Evolutionary conservation across 2,888 invertebrate genomes (phyloP).

Genomic region (Schrankia costaestrigalis): DNA sequence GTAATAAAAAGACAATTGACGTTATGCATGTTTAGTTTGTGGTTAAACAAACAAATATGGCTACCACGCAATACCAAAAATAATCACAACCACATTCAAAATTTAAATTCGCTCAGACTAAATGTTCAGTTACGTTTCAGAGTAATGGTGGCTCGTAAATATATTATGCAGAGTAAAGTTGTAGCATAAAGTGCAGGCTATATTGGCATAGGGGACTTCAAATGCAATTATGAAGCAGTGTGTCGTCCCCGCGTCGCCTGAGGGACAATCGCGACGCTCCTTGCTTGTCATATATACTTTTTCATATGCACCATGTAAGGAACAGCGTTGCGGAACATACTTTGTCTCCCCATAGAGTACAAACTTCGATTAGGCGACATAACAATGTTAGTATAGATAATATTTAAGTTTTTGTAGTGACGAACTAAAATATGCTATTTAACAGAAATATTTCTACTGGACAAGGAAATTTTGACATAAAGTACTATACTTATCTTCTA

Average conservation of each 20-base stretch:
- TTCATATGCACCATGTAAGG: slow-evolving; percentile 15
- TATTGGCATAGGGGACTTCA: slow-evolving; percentile 60
- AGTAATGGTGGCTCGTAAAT: slow-evolving; percentile 15
- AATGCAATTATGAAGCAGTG: slow-evolving; percentile 69
- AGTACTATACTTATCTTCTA: too few relatives aligned
- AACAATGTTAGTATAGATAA: too few relatives aligned
- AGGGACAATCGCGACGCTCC: slow-evolving; percentile 42
- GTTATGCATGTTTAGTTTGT: too few relatives aligned
- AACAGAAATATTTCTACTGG: too few relatives aligned
- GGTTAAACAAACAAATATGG: too few relatives aligned
- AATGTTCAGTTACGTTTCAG: slow-evolving; percentile 8
- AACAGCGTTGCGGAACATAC: too few relatives aligned
- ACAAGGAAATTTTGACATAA: too few relatives aligned
- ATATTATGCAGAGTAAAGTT: slow-evolving; percentile 31
- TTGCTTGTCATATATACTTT: slow-evolving; percentile 22
- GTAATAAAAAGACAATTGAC: too few relatives aligned
- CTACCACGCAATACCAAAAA: neutral
- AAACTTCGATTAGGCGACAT: too few relatives aligned
- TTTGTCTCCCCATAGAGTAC: too few relatives aligned
- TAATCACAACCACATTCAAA: slow-evolving; percentile 6
- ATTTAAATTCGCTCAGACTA: slow-evolving; percentile 9
- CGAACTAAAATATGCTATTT: too few relatives aligned
- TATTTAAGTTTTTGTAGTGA: too few relatives aligned
- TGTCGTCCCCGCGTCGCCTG: slow-evolving; percentile 42
- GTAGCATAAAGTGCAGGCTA: slow-evolving; percentile 45